Evolutionary conservation across 2,113 vertebrate genomes (phyloP).

Genomic region (Podocnemis expansa): DNA sequence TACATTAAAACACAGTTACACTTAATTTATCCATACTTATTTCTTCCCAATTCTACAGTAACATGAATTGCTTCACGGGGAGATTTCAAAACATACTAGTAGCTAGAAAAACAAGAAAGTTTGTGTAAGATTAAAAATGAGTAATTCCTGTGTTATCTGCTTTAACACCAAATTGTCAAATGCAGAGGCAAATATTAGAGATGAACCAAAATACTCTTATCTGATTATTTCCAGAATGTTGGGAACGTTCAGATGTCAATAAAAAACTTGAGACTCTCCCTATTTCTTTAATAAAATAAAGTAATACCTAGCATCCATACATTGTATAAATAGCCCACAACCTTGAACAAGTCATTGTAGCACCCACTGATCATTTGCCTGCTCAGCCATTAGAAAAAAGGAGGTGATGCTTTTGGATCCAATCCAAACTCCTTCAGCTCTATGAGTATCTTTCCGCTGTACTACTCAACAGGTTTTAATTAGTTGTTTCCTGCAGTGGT

Average conservation of each 20-base stretch:
- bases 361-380: slow-evolving; percentile 42
- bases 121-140: neutral
- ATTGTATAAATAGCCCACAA: slow-evolving; percentile 14
- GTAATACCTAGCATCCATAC: slow-evolving; percentile 45
- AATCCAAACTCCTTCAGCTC: slow-evolving; percentile 24
- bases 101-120: neutral
- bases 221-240: slow-evolving; percentile 12
- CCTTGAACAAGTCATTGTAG: slow-evolving; percentile 37
- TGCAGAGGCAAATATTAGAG: slow-evolving; percentile 46
- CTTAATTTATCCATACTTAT: neutral
- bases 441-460: neutral
- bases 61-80: neutral
- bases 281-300: neutral
- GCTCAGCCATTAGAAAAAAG: slow-evolving; percentile 43
- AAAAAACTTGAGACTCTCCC: neutral
- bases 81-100: neutral
- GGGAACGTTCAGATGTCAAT: slow-evolving; percentile 7
- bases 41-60: neutral
- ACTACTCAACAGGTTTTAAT: neutral
- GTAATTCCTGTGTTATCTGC: neutral
- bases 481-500: neutral
- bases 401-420: slow-evolving; percentile 49
- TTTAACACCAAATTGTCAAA: slow-evolving; percentile 30
- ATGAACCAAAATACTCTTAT: slow-evolving; percentile 46
- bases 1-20: neutral